phyloP scores from a whole-genome alignment of 1,140 invertebrate species.

The Drosophila chauvacae region DNA sequence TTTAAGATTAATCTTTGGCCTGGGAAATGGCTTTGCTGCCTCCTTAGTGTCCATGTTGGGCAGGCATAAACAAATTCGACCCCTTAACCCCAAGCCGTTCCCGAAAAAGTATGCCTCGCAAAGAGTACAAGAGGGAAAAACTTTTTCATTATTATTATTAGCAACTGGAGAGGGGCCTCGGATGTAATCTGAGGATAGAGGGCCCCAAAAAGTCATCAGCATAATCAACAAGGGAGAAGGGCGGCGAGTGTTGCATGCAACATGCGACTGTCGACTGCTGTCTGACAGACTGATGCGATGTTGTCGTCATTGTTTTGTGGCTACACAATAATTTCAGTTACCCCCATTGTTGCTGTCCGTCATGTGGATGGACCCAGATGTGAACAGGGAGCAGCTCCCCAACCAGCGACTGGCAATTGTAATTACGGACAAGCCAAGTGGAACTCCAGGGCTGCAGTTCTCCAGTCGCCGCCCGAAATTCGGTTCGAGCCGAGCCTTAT shows the following conservation, averaged over 20 bases:
- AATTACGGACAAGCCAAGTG: slow-evolving; percentile 55
- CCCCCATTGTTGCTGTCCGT: slow-evolving; percentile 44
- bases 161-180: slow-evolving; percentile 38
- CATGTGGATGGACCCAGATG: slow-evolving; percentile 52
- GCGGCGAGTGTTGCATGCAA: slow-evolving; percentile 56
- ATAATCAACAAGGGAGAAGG: slow-evolving; percentile 56
- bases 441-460: slow-evolving; percentile 27
- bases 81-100: slow-evolving; percentile 30
- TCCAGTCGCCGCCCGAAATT: slow-evolving; percentile 5
- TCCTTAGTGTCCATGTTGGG: slow-evolving; percentile 21
- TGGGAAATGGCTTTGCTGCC: neutral
- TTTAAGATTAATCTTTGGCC: neutral
- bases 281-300: slow-evolving; percentile 44
- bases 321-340: slow-evolving; percentile 53
- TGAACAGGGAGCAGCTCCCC: slow-evolving; percentile 2
- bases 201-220: slow-evolving; percentile 55
- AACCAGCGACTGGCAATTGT: slow-evolving; percentile 38
- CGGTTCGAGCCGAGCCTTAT: slow-evolving; percentile 28
- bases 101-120: slow-evolving; percentile 13
- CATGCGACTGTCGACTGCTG: slow-evolving; percentile 45
- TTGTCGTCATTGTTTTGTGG: slow-evolving; percentile 55
- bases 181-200: slow-evolving; percentile 15
- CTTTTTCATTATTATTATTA: slow-evolving; percentile 68
- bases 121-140: slow-evolving; percentile 25
- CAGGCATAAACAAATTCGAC: slow-evolving; percentile 39